Base-by-base conservation (phyloP, 2,888 invertebrate species). In the Drosophila tripunctata region DNA sequence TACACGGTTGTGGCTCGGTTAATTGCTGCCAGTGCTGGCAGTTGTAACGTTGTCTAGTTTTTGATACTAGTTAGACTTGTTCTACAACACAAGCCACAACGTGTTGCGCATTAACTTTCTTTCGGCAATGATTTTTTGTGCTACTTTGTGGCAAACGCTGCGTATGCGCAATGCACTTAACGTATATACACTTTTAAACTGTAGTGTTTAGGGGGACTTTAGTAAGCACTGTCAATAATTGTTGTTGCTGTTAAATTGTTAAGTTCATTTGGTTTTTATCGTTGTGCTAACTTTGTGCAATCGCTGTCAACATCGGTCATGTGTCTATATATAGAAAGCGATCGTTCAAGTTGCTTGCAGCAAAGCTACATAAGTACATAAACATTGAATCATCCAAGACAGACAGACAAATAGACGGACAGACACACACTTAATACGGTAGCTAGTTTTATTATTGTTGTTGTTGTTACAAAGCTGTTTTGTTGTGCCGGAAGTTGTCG, bases 191-290 rank as follows among this genome's bases (percentile, higher is more conserved):
- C n/a, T n/a, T n/a, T n/a, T n/a, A n/a, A n/a, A n/a, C n/a, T n/a
- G n/a, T n/a, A n/a, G n/a, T n/a, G n/a, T n/a, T n/a, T n/a, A n/a
- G n/a, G n/a, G n/a, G n/a, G n/a, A n/a, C n/a, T n/a, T n/a, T n/a
- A n/a, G n/a, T n/a, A 15, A 33, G 33, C 17, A 54, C 44, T 33
- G 30, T 36, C n/a, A 44, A 21, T 27, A 44, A 4, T 24, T 24
- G 12, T 52, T 48, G 35, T 63, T 36, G 40, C 36, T 69, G 52
- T 54, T 63, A 21, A 14, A 48, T 44, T 52, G 64, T 35, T 58
- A 67, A 79, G 75, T 85, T 85, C 79, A 83, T 65, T 67, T 56
- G 67, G n/a, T n/a, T 78, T 86, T 86, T 78, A 85, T 75, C 79
- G 74, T 44, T 66, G 52, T 62, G 45, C 54, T 61, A 75, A 61